phyloP scores from a whole-genome alignment of 2,113 vertebrate genomes.

The Tiliqua scincoides region DNA sequence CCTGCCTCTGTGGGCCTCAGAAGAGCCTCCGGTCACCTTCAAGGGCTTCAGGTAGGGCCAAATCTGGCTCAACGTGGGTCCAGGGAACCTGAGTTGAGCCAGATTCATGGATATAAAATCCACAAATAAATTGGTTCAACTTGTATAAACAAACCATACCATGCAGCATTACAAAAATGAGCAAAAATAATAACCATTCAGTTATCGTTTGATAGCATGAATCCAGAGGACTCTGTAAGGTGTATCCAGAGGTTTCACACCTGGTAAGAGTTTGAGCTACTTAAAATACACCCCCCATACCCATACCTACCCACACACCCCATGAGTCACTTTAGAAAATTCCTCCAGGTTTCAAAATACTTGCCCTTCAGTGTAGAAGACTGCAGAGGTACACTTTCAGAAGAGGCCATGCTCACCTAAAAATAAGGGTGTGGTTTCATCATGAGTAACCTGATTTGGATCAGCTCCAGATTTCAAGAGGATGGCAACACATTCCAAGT shows the following conservation, averaged over 20 bases:
- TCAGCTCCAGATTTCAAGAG: constrained; percentile 84
- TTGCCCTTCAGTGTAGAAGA: not conserved
- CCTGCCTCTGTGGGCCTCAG: too few species aligned
- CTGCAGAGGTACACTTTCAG: rapidly evolving
- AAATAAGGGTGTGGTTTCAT: constrained; percentile 86
- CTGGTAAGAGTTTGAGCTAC: not conserved
- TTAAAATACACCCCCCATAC: not conserved
- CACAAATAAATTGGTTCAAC: too few species aligned
- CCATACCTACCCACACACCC: not conserved
- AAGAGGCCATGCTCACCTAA: constrained; percentile 76
- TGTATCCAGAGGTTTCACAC: not conserved
- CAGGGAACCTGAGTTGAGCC: too few species aligned
- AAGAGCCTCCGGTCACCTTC: too few species aligned
- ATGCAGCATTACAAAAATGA: not conserved
- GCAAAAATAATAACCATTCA: not conserved
- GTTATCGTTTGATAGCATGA: not conserved
- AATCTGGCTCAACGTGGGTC: too few species aligned
- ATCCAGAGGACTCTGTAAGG: not conserved
- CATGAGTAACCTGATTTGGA: constrained; percentile 82
- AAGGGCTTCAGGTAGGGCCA: too few species aligned
- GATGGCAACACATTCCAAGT: constrained; percentile 71
- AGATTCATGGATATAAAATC: too few species aligned
- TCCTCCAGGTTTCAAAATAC: not conserved
- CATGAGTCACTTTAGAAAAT: not conserved
- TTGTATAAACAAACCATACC: too few species aligned